Evolutionary conservation across 2,797 vertebrate genomes (phyloP).

Genomic region (Syngnathus acus): DNA sequence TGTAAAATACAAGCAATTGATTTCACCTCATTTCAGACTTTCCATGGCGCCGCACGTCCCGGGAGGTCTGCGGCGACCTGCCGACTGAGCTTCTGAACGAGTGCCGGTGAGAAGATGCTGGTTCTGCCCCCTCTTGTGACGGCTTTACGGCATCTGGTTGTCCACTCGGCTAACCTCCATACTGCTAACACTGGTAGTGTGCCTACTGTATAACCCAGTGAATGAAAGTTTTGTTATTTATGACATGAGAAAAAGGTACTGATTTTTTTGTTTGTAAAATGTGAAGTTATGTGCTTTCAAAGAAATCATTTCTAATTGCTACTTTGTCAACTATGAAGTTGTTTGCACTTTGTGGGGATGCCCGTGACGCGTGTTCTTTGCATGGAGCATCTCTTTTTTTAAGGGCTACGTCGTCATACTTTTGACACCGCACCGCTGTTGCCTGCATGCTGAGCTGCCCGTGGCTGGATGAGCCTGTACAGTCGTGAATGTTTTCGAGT

Average conservation of each 20-base stretch:
- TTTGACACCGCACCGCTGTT: conserved; percentile 12
- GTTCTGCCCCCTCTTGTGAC: background rate
- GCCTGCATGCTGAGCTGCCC: background rate
- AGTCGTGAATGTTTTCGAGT: background rate
- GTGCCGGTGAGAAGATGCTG: background rate
- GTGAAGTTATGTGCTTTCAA: background rate
- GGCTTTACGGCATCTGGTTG: conserved; percentile 21
- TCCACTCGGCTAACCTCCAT: conserved; percentile 27
- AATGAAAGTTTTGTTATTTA: conserved; percentile 39
- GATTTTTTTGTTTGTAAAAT: conserved; percentile 51
- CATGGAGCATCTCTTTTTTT: conserved; percentile 45
- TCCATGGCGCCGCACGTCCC: background rate
- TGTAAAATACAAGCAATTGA: background rate
- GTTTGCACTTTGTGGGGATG: conserved; percentile 66
- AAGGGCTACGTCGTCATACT: conserved; percentile 56
- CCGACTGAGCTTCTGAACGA: background rate
- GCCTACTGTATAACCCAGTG: conserved; percentile 20
- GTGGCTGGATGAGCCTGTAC: background rate
- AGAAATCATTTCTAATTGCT: conserved; percentile 20
- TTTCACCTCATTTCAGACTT: background rate
- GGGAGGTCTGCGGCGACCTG: background rate
- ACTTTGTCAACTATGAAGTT: conserved; percentile 7
- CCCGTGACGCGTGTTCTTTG: conserved; percentile 58
- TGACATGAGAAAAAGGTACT: conserved; percentile 22
- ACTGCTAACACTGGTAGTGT: conserved; percentile 1